These are phyloP conservation scores for Electrophaes corylata DNA, from an alignment of 2,888 invertebrate species.

Conservation along the genomic window DNA sequence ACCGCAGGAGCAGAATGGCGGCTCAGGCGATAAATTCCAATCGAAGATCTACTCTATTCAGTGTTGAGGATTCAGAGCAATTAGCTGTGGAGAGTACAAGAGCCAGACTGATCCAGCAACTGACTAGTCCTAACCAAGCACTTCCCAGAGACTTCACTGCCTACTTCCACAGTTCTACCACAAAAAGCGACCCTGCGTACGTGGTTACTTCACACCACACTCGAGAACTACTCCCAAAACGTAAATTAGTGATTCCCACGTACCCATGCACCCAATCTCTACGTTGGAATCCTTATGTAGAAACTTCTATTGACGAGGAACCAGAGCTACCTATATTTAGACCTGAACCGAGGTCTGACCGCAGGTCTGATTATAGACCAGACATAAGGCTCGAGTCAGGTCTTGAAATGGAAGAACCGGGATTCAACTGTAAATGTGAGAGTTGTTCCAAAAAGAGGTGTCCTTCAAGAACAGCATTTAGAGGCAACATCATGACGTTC, in stretches of 20 bases:
- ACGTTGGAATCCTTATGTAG: constrained; percentile 50
- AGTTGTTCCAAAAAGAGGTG: constrained; percentile 46
- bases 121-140: constrained; percentile 26
- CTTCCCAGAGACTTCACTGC: constrained; percentile 51
- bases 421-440: constrained; percentile 48
- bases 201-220: constrained; percentile 48
- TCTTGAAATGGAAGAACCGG: constrained; percentile 10
- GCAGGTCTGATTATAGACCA: background rate
- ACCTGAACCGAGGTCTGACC: background rate
- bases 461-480: constrained; percentile 41
- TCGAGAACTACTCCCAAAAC: constrained; percentile 2
- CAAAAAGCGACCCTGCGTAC: constrained; percentile 41
- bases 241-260: constrained; percentile 35
- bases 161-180: constrained; percentile 44
- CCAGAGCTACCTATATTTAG: constrained; percentile 1
- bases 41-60: constrained; percentile 39
- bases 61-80: constrained; percentile 42
- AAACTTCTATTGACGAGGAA: constrained; percentile 39
- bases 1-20: constrained; percentile 24
- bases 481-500: constrained; percentile 61
- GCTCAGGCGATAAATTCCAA: constrained; percentile 15
- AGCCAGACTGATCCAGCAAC: constrained; percentile 44
- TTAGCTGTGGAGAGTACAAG: constrained; percentile 47
- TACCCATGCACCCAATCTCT: constrained; percentile 48
- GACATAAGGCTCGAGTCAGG: background rate